phyloP scores from a whole-genome alignment of 2,113 vertebrate species.

The Forbesichthys papilliferus region DNA sequence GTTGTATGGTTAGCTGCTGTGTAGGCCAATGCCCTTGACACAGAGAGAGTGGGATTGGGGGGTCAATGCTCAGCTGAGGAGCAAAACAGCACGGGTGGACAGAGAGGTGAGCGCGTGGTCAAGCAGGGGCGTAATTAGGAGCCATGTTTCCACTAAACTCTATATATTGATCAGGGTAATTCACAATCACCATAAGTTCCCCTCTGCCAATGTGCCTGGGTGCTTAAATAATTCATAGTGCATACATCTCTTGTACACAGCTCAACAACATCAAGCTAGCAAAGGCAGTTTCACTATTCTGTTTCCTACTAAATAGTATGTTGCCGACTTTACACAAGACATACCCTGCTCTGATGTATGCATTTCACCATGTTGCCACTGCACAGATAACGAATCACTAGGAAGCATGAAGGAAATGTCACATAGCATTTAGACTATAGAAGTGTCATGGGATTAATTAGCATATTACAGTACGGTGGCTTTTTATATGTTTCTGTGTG shows the following conservation, averaged over 20 bases:
- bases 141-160: conserved; percentile 52
- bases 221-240: conserved; percentile 58
- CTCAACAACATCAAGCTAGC: conserved; percentile 5
- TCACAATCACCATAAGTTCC: conserved; percentile 57
- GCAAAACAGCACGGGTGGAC: conserved; percentile 50
- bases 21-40: conserved; percentile 58
- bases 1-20: conserved; percentile 36
- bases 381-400: conserved; percentile 14
- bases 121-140: conserved; percentile 66
- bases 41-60: conserved; percentile 41
- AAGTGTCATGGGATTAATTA: background rate
- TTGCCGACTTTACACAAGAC: no score
- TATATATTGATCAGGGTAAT: conserved; percentile 65
- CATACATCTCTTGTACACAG: conserved; percentile 31
- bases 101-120: conserved; percentile 59
- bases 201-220: conserved; percentile 33
- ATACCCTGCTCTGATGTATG: no score
- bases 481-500: background rate
- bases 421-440: background rate
- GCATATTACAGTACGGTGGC: background rate
- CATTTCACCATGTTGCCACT: background rate
- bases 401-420: conserved; percentile 6
- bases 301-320: background rate
- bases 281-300: background rate
- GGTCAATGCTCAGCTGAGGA: conserved; percentile 32